Evolutionary conservation across 2,888 invertebrate species (phyloP), one percentile per base, ranked within the genome.

Genomic region (Arctia plantaginis): DNA sequence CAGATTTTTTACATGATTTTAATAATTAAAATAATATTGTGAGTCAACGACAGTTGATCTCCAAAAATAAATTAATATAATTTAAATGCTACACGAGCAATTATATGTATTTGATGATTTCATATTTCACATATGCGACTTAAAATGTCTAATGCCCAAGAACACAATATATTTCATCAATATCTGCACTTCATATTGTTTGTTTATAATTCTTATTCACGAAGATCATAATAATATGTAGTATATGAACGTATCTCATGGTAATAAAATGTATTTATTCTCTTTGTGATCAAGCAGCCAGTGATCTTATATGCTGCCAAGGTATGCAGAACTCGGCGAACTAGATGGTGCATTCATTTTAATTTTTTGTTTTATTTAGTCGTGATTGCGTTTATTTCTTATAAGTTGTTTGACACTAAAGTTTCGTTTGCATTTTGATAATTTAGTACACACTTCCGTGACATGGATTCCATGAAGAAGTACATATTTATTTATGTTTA

Each of bases 221-320:
- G 8, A 69, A 64, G 0, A 35, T 51, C n/a, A 55, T 35, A 44
- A 27, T 55, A 67, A 62, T 47, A 71, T 67, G 65, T 39, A 44
- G 47, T 66, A 66, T 66, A 39, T 35, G 55, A 59, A 23, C 18
- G 30, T 69, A 69, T 69, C 39, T 74, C 67, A 82, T 80, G 84
- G 74, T 74, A 79, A 77, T 82, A 87, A 92, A 91, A 80, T 89
- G 88, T 93, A 86, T 92, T 94, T 93, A 86, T 92, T 94, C 90
- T 94, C 89, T 94, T 93, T 94, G 88, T 92, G 88, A 91, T 90
- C 93, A 94, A 94, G 95, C 96, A 90, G 96, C 96, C 93, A 91
- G 95, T 91, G 96, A 96, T 86, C 89, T 96, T 86, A 96, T 96
- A 92, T 96, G 96, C 94, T 96, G 96, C 93, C 96, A 96, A 96